These are phyloP conservation scores for Microtus richardsoni DNA, from an alignment of 2,113 vertebrate genomes.

Conservation along the genomic window DNA sequence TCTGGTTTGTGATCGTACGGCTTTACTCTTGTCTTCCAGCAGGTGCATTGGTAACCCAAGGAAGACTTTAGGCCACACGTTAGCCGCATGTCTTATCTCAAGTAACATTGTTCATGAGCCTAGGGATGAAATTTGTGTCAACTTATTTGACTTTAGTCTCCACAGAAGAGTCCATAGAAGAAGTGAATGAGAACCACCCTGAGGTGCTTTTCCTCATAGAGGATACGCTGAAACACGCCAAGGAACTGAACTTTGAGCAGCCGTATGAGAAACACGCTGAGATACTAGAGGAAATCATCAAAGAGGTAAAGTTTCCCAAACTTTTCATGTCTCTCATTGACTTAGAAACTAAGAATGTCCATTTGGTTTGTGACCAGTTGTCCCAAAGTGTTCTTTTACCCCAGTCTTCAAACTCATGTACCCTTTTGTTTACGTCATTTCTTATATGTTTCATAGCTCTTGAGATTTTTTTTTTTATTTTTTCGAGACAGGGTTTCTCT, in stretches of 20 bases:
- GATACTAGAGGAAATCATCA: constrained; percentile 85
- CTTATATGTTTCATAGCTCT: neutral
- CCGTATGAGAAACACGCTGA: constrained; percentile 83
- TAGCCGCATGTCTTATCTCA: neutral
- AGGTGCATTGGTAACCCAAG: neutral
- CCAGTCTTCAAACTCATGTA: neutral
- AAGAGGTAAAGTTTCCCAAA: constrained; percentile 85
- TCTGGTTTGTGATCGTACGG: neutral
- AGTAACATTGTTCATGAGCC: neutral
- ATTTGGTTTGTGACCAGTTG: neutral
- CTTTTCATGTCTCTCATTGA: constrained; percentile 1
- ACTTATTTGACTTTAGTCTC: constrained; percentile 31
- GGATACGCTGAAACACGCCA: constrained; percentile 82
- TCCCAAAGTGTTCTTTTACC: neutral
- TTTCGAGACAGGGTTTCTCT: too few relatives aligned
- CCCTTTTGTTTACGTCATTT: neutral
- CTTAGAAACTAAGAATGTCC: neutral
- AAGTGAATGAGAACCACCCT: constrained; percentile 90
- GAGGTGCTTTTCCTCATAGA: constrained; percentile 87
- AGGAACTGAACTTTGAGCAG: constrained; percentile 72
- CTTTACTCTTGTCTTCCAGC: neutral
- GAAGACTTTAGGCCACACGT: neutral
- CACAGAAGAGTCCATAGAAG: constrained; percentile 51
- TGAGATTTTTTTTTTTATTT: neutral
- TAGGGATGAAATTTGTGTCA: neutral